These are phyloP conservation scores for Fregata magnificens DNA, from an alignment of 2,113 vertebrate species.

Conservation along the genomic window DNA sequence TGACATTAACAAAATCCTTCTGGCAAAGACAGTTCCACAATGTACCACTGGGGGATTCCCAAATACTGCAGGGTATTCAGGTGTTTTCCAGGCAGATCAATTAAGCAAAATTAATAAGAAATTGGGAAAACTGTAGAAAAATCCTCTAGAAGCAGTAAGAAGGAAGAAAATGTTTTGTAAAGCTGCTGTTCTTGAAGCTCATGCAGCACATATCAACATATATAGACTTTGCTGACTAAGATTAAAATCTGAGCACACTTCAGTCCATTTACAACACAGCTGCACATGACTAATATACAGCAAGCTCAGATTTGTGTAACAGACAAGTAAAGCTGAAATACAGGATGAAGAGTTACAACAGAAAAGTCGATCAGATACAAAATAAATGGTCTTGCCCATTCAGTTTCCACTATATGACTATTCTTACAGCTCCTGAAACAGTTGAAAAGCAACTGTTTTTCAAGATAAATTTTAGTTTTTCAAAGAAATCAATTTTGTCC, in stretches of 20 bases:
- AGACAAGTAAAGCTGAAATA: not conserved
- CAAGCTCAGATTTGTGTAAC: not conserved
- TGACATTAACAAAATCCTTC: not conserved
- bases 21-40: not conserved
- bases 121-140: not conserved
- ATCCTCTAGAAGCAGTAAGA: not conserved
- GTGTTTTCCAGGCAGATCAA: not conserved
- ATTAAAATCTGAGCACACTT: not conserved
- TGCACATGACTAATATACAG: not conserved
- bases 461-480: not conserved
- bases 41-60: not conserved
- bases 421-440: not conserved
- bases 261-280: not conserved
- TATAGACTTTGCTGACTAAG: not conserved
- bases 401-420: not conserved
- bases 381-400: not conserved
- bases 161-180: not conserved
- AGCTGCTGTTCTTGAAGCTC: not conserved
- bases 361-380: not conserved
- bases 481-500: not conserved
- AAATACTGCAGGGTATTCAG: not conserved
- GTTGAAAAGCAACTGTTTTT: not conserved
- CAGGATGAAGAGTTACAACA: not conserved
- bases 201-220: not conserved
- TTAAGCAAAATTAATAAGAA: not conserved